Evolutionary conservation across 2,113 vertebrate species (phyloP), one percentile per base, ranked within the genome.

Genomic region (Rhinoptilus africanus): DNA sequence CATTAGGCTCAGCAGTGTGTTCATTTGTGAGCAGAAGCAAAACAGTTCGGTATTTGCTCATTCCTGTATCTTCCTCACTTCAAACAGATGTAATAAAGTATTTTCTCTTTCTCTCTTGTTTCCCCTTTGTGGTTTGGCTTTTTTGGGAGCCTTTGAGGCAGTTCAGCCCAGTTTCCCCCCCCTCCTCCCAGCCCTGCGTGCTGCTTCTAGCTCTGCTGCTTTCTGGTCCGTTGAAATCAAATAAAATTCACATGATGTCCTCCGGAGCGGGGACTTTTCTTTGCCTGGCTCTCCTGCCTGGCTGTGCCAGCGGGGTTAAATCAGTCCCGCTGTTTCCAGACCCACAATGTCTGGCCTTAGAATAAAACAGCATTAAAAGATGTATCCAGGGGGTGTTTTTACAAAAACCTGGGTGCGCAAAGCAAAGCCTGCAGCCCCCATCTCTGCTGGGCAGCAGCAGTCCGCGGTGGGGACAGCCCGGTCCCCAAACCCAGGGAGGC

Each of bases 41-140:
- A 95, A 89, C 85, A 85, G 74, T 85, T 85, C 1, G 3, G 88
- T 93, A 78, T 96, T 95, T 88, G 96, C 85, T 93, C 85, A 41
- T 82, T 88, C 81, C 86, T 75, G 64, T 56, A 85, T 66, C 93
- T 85, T 91, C 83, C 64, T 80, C 34, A 34, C 95, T 94, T 94
- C 93, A 95, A 89, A 95, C 93, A 93, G 91, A 94, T 63, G 83
- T 59, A 95, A 92, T 95, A 85, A 91, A 94, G 86, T 83, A 64
- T 88, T 95, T 80, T 90, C 51, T 73, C 71, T 89, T 74, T 88
- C 53, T 45, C 37, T 83, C 67, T 91, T 62, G 53, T 92, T 90
- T 94, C 85, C 92, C 80, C n/a, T 91, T 81, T 94, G 93, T 83
- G 96, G 50, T 72, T 95, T 82, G 37, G 74, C 62, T 71, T 87